phyloP scores from a whole-genome alignment of 2,797 vertebrate species.

The Enteromius afrohamiltoni region DNA sequence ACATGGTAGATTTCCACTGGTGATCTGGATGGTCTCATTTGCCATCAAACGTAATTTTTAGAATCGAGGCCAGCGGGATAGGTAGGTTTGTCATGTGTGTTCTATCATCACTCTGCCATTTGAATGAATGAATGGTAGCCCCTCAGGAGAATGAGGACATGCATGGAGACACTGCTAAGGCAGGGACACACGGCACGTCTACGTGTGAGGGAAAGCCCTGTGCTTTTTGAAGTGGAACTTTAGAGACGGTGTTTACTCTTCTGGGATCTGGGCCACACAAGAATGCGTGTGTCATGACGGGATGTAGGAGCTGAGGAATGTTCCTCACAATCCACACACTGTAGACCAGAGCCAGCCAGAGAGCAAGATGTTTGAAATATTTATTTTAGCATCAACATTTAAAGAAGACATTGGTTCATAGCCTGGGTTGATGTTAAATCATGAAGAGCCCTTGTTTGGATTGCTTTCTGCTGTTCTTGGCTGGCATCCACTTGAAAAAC shows the following conservation, averaged over 20 bases:
- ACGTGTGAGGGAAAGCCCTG: conserved; percentile 75
- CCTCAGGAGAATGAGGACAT: conserved; percentile 64
- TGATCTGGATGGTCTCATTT: conserved; percentile 61
- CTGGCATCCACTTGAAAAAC: conserved; percentile 16
- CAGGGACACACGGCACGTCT: conserved; percentile 16
- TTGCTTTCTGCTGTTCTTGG: conserved; percentile 34
- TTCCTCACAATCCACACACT: conserved; percentile 77
- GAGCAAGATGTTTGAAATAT: conserved; percentile 62
- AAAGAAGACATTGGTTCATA: conserved; percentile 70
- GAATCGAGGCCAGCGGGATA: conserved; percentile 64
- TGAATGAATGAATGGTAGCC: conserved; percentile 56
- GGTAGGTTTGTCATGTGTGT: conserved; percentile 72
- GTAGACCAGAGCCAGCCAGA: conserved; percentile 67
- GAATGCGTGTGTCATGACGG: conserved; percentile 76
- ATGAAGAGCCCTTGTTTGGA: conserved; percentile 30
- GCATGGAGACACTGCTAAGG: conserved; percentile 51
- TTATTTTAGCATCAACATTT: conserved; percentile 69
- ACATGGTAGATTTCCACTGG: conserved; percentile 71
- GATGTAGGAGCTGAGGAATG: conserved; percentile 72
- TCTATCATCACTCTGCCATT: conserved; percentile 59
- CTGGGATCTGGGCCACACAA: conserved; percentile 67
- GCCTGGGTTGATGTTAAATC: conserved; percentile 38
- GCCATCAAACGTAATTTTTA: conserved; percentile 75
- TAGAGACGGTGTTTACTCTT: conserved; percentile 78
- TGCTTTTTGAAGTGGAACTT: conserved; percentile 80